Evolutionary conservation across 1,140 invertebrate genomes (phyloP).

Genomic region (Oppia nitens): DNA sequence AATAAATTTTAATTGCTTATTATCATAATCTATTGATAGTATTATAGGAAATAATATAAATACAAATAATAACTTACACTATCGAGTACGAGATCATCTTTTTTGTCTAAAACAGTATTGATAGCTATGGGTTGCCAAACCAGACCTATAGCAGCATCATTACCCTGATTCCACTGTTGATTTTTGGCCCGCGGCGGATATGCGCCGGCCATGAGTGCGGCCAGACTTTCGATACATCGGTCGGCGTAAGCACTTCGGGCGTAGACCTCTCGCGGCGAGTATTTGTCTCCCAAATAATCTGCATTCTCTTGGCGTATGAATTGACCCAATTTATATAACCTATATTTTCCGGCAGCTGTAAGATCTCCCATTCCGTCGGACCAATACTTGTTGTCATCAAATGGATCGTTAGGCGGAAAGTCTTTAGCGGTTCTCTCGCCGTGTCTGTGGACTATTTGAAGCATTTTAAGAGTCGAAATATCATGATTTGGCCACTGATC

Average conservation of each 20-base stretch:
- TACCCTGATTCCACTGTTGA: conserved; percentile 35
- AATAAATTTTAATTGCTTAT: too few species aligned
- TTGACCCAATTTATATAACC: conserved; percentile 33
- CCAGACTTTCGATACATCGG: conserved; percentile 66
- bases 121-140: conserved; percentile 74
- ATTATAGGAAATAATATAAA: too few species aligned
- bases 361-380: conserved; percentile 54
- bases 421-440: conserved; percentile 54
- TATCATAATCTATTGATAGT: too few species aligned
- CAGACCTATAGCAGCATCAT: not conserved
- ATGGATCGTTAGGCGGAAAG: conserved; percentile 48
- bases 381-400: conserved; percentile 40
- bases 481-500: not conserved
- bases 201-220: not conserved
- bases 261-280: conserved; percentile 39
- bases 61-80: too few species aligned
- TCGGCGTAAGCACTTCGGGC: conserved; percentile 60
- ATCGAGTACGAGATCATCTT: conserved; percentile 6
- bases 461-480: conserved; percentile 1
- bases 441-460: conserved; percentile 13
- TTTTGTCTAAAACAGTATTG: not conserved
- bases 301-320: conserved; percentile 46
- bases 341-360: conserved; percentile 44
- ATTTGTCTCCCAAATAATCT: conserved; percentile 40
- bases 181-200: conserved; percentile 10